phyloP scores from a whole-genome alignment of 2,797 vertebrate genomes.

The Enteromius afrohamiltoni region DNA sequence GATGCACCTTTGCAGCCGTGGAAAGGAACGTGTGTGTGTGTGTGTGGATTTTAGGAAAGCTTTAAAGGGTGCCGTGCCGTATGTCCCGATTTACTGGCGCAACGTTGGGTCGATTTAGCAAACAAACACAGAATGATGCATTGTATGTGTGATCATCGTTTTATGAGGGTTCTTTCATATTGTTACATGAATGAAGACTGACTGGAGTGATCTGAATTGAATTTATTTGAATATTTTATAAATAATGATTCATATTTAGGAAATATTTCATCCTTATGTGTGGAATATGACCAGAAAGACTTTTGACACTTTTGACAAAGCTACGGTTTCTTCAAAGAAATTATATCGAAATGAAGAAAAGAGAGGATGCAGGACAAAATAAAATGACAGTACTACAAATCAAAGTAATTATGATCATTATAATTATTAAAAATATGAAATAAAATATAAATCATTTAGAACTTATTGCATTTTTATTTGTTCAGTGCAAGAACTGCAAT shows the following conservation, averaged over 20 bases:
- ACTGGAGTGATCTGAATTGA: neutral
- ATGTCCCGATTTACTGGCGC: neutral
- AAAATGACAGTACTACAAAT: neutral
- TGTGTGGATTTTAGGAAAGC: neutral
- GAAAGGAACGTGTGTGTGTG: conserved; percentile 9
- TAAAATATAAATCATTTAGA: neutral
- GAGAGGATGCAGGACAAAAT: neutral
- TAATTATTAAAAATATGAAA: neutral
- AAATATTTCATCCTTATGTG: neutral
- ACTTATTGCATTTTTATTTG: neutral
- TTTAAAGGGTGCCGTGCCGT: neutral
- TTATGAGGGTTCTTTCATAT: neutral
- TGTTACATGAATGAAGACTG: neutral
- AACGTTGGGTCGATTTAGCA: neutral
- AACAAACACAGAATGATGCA: conserved; percentile 1
- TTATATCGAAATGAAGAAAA: too few species aligned
- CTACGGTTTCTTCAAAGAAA: neutral
- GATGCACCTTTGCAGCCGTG: conserved; percentile 3
- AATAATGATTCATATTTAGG: too few species aligned
- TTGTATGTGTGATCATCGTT: neutral
- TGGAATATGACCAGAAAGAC: neutral
- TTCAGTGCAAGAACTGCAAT: too few species aligned
- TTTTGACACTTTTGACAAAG: neutral
- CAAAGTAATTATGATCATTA: neutral
- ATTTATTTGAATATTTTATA: too few species aligned